Base-by-base conservation (phyloP, 2,888 invertebrate genomes). In the Auanema freiburgensis region DNA sequence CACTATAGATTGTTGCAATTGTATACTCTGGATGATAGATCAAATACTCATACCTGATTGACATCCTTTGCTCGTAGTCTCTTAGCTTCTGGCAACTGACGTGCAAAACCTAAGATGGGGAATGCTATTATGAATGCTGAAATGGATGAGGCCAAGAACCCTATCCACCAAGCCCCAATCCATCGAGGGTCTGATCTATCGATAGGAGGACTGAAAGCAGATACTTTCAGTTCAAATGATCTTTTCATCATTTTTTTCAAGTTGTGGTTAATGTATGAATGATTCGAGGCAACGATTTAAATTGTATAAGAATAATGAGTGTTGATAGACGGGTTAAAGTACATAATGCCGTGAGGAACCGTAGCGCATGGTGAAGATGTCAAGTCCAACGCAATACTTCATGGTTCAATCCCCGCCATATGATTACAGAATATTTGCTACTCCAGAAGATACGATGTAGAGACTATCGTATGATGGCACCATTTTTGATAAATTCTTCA, bases 81-180 rank as follows among this genome's bases (percentile, higher is more conserved):
- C 49, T 79, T 80, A n/a, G 80, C 80, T 60, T 83, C 82, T 14
- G 83, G 82, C 2, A 85, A 66, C 66, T 82, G 76, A 0, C 76
- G 65, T 21, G 81, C 80, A 59, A 81, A 82, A n/a, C 69, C 79
- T 23, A 79, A 65, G 40, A 87, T 77, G 2, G 86, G 85, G 14
- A 86, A 63, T 4, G 85, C 80, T 41, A 85, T 81, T n/a, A 85
- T 21, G 10, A 86, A 69, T 4, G 85, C 84, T 12, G 79, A 73
- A n/a, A 80, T 71, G 0, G 84, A 84, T 60, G 84, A 84, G 62
- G 85, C 74, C 11, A 86, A 78, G 71, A 86, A 86, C 6, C 86
- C 86, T 11, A 86, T 77, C 86, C 86, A 86, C 86, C 86, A 86
- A 3, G 86, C 86, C 16, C 86, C 86, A 0, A 86, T 84, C 85